phyloP scores from a whole-genome alignment of 2,888 invertebrate species.

The Drosophila paramelanica region DNA sequence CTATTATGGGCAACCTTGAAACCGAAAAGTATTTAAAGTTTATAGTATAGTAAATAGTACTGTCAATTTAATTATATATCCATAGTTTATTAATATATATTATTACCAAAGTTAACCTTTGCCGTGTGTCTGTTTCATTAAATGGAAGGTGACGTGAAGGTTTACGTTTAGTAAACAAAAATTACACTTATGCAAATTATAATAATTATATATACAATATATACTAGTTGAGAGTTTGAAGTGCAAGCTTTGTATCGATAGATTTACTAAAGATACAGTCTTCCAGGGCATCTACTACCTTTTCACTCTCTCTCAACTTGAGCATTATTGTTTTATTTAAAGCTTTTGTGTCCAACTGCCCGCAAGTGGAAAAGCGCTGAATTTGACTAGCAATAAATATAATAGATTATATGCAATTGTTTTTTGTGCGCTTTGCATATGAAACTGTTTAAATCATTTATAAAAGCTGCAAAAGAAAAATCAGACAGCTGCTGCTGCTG shows the following conservation, averaged over 20 bases:
- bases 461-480: constrained; percentile 58
- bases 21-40: too few species aligned
- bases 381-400: constrained; percentile 32
- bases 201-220: too few species aligned
- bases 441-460: constrained; percentile 67
- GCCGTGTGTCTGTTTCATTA: too few species aligned
- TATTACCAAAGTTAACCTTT: too few species aligned
- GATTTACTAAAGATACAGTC: background rate
- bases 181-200: too few species aligned
- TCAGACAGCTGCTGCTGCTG: constrained; percentile 55
- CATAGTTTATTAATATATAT: too few species aligned
- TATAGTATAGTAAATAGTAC: too few species aligned
- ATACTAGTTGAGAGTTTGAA: too few species aligned
- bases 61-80: too few species aligned
- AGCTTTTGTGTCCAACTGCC: constrained; percentile 5
- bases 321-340: constrained; percentile 2
- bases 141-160: too few species aligned
- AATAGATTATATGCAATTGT: constrained; percentile 47
- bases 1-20: too few species aligned
- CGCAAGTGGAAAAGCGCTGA: constrained; percentile 38
- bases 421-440: constrained; percentile 25
- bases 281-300: background rate
- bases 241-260: background rate
- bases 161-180: too few species aligned
- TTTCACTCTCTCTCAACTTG: background rate